phyloP scores from a whole-genome alignment of 1,140 invertebrate genomes.

The Drosophila oshimai region DNA sequence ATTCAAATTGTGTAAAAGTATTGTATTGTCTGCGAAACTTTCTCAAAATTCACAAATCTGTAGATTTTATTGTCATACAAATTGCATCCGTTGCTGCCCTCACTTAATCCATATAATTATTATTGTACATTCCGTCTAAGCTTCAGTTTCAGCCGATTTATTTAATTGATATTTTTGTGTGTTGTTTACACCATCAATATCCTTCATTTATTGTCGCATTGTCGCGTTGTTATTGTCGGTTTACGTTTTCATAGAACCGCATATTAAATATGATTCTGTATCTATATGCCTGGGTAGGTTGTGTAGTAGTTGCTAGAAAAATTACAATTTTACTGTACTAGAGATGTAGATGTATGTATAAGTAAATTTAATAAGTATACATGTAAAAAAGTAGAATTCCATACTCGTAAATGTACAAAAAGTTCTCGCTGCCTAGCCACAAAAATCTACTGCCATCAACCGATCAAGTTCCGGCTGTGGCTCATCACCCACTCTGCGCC shows the following conservation, averaged over 20 bases:
- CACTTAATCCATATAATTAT: conserved; percentile 24
- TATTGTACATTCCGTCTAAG: conserved; percentile 56
- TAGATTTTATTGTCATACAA: conserved; percentile 69
- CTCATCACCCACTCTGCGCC: conserved; percentile 3
- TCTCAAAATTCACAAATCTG: conserved; percentile 48
- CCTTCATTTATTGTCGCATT: conserved; percentile 62
- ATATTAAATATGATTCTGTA: conserved; percentile 4
- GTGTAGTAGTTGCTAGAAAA: conserved; percentile 66
- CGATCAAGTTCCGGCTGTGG: neutral
- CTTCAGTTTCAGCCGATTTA: conserved; percentile 19
- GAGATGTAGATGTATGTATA: conserved; percentile 64
- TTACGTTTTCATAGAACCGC: conserved; percentile 52
- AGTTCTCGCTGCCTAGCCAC: conserved; percentile 8
- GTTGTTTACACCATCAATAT: conserved; percentile 9
- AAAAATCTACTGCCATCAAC: conserved; percentile 20
- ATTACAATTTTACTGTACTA: conserved; percentile 60
- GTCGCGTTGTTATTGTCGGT: conserved; percentile 70
- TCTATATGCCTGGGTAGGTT: conserved; percentile 20
- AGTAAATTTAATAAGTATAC: conserved; percentile 64
- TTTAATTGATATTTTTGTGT: conserved; percentile 23
- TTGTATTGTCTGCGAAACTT: conserved; percentile 51
- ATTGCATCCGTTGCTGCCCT: conserved; percentile 14
- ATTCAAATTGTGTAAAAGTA: conserved; percentile 72
- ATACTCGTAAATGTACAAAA: conserved; percentile 66
- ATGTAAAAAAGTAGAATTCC: conserved; percentile 73